Evolutionary conservation across 2,113 vertebrate genomes (phyloP).

Genomic region (Serinus canaria): DNA sequence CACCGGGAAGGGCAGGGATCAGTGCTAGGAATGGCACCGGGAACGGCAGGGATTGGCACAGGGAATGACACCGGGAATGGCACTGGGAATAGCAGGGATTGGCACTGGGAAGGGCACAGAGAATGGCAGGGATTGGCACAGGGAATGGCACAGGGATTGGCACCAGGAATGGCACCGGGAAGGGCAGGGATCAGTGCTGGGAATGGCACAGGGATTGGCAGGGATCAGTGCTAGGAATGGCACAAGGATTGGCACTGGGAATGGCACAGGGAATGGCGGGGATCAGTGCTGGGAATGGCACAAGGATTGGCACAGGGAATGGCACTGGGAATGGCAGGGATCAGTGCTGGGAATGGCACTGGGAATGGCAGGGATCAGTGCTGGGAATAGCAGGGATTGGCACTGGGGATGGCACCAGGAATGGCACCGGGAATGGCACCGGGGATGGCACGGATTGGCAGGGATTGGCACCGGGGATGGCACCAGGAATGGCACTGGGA

Average conservation of each 20-base stretch:
- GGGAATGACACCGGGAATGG: no score
- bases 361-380: no score
- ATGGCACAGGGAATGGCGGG: accelerated
- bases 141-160: not conserved
- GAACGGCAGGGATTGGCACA: no score
- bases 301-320: no score
- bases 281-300: no score
- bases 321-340: not conserved
- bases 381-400: no score
- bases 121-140: not conserved
- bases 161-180: not conserved
- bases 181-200: no score
- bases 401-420: not conserved
- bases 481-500: accelerated
- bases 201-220: not conserved
- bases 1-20: not conserved
- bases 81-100: not conserved
- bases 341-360: not conserved
- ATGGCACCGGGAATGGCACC: accelerated
- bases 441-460: not conserved
- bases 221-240: no score
- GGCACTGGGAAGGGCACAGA: no score
- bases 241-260: not conserved
- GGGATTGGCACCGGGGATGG: not conserved
- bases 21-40: no score